Evolutionary conservation across 2,888 invertebrate species (phyloP).

Genomic region (Callyntrura sp.): DNA sequence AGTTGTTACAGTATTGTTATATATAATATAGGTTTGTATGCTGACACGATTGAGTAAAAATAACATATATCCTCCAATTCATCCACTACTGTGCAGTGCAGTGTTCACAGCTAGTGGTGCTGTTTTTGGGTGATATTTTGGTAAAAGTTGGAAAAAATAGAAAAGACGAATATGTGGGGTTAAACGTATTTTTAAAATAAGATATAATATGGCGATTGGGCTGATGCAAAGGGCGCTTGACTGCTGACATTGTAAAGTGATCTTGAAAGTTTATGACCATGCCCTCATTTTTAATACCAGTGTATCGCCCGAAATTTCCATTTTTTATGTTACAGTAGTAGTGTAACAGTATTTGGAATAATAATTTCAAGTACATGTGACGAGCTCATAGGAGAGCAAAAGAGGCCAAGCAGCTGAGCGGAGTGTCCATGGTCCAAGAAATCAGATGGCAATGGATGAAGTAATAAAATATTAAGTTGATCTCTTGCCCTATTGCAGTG

Average conservation of each 20-base stretch:
- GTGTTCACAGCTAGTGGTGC: not conserved
- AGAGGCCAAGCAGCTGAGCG: not conserved
- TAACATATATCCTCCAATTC: not conserved
- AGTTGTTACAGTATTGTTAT: constrained; percentile 32
- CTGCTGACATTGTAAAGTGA: constrained; percentile 34
- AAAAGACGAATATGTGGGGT: constrained; percentile 6
- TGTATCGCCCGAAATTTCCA: constrained; percentile 3
- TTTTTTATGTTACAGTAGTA: constrained; percentile 22
- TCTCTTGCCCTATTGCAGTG: not conserved
- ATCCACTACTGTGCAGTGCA: not conserved
- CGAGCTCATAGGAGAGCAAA: not conserved
- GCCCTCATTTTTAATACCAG: constrained; percentile 5
- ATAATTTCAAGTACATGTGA: not conserved
- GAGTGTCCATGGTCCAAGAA: not conserved
- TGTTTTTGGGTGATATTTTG: not conserved
- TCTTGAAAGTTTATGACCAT: constrained; percentile 50
- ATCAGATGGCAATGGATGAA: not conserved
- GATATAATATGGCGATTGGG: not conserved
- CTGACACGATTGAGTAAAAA: too few species aligned
- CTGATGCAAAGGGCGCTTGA: not conserved
- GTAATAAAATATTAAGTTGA: constrained; percentile 1
- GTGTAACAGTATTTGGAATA: not conserved
- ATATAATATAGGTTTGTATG: too few species aligned
- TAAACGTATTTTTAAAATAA: not conserved
- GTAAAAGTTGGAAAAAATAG: not conserved